Percentiles rank a stretch among this genome's conserved stretches.
phyloP scores from a whole-genome alignment of 2,888 invertebrate genomes.

The Calameuta filiformis region DNA sequence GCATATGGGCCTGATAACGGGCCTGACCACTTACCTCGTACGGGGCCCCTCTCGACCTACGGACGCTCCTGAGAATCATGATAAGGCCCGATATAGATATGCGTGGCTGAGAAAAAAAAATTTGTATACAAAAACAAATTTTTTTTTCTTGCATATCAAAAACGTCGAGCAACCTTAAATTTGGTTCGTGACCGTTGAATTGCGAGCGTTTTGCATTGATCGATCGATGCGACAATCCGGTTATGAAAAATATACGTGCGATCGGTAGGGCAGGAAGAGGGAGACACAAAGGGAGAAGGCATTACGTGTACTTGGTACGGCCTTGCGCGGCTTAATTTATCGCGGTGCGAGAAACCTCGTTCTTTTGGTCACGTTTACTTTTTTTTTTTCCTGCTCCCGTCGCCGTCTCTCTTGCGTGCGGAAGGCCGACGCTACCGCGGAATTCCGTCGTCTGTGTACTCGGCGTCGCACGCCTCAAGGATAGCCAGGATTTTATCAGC shows the following conservation, averaged over 20 bases:
- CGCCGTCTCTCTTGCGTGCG: slow-evolving; percentile 17
- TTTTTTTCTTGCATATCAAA: not conserved
- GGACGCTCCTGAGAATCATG: not conserved
- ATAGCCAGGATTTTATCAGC: not conserved
- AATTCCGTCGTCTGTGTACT: not conserved
- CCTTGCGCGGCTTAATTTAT: slow-evolving; percentile 58
- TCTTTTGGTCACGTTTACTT: slow-evolving; percentile 25
- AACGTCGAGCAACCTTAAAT: not conserved
- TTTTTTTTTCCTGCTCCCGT: slow-evolving; percentile 29
- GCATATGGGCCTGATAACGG: not conserved
- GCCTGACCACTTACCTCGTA: not conserved
- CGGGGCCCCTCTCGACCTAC: not conserved
- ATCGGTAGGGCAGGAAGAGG: not conserved
- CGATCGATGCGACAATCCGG: not conserved
- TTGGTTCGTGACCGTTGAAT: no score
- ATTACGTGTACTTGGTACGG: slow-evolving; percentile 22
- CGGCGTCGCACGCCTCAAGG: not conserved
- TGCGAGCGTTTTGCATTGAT: not conserved
- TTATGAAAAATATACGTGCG: not conserved
- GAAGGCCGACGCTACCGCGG: not conserved
- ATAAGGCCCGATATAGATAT: not conserved
- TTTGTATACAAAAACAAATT: no score
- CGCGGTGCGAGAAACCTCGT: slow-evolving; percentile 39
- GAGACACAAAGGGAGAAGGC: not conserved
- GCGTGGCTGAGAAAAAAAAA: not conserved